A percentile compares a stretch with the other conserved stretches of the same genome.
phyloP scores from a whole-genome alignment of 2,797 vertebrate genomes.

The Propithecus perrieri region DNA sequence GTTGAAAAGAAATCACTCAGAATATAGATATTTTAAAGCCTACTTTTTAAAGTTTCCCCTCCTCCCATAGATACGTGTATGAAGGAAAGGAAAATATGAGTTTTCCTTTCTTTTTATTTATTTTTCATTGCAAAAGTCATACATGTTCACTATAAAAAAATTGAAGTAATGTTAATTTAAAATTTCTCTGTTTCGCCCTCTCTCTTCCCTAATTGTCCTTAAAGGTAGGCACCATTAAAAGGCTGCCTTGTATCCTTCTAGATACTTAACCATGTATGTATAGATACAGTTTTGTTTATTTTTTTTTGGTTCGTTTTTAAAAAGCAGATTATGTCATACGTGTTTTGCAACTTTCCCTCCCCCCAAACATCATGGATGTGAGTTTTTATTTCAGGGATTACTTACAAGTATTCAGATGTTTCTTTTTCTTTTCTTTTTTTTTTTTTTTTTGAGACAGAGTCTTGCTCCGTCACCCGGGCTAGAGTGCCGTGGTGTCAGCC shows the following conservation, averaged over 20 bases:
- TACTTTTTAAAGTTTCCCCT: background rate
- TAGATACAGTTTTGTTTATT: background rate
- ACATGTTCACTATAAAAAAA: background rate
- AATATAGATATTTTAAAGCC: background rate
- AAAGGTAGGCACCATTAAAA: background rate
- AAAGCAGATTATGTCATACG: background rate
- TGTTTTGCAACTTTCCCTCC: background rate
- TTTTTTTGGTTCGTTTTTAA: background rate
- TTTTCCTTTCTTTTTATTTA: background rate
- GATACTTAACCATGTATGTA: background rate
- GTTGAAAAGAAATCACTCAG: background rate
- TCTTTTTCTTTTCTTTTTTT: background rate
- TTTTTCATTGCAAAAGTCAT: slow-evolving; percentile 15
- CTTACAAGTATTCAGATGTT: background rate
- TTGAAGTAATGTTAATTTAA: background rate
- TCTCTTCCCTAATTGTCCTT: background rate
- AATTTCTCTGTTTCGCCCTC: background rate
- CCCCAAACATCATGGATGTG: background rate
- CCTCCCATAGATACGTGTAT: background rate
- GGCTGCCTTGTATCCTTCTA: background rate
- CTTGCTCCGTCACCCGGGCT: no score
- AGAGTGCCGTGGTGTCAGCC: no score
- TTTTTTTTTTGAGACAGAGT: no score
- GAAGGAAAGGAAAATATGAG: background rate
- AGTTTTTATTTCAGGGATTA: slow-evolving; percentile 8